These are phyloP conservation scores for Archaeoteleia sp. DNA, from an alignment of 2,888 invertebrate genomes.

Conservation along the genomic window DNA sequence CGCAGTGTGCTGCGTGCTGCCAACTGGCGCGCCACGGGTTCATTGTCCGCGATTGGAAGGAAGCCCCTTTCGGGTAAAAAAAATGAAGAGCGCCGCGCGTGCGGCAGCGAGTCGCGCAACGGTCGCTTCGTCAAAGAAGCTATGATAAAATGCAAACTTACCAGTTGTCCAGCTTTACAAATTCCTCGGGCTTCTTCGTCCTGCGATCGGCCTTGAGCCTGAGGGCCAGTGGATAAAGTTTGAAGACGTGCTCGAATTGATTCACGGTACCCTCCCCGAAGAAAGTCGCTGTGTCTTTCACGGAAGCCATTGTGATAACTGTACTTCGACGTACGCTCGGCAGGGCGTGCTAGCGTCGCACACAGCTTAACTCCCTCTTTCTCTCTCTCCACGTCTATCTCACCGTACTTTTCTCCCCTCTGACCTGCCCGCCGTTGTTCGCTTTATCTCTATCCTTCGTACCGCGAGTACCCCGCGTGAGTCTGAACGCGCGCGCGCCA, in stretches of 20 bases:
- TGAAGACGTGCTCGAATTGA: conserved; percentile 91
- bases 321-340: conserved; percentile 61
- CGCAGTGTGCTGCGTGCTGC: conserved; percentile 59
- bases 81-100: conserved; percentile 10
- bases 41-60: conserved; percentile 70
- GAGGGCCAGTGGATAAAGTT: conserved; percentile 93
- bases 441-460: conserved; percentile 29
- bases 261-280: conserved; percentile 91
- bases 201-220: conserved; percentile 92
- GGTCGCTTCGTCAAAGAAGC: too few species aligned
- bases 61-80: conserved; percentile 55
- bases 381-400: conserved; percentile 28
- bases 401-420: conserved; percentile 10
- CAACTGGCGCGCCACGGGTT: conserved; percentile 71
- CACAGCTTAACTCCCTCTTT: conserved; percentile 21
- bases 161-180: conserved; percentile 96
- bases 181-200: conserved; percentile 94
- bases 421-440: conserved; percentile 16
- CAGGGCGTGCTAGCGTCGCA: too few species aligned
- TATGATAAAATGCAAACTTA: conserved; percentile 78
- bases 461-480: conserved; percentile 37
- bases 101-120: conserved; percentile 7
- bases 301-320: conserved; percentile 85
- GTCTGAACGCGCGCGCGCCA: conserved; percentile 55
- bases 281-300: conserved; percentile 94